Base-by-base conservation (phyloP, 2,797 vertebrate genomes). In the Chelmon rostratus region DNA sequence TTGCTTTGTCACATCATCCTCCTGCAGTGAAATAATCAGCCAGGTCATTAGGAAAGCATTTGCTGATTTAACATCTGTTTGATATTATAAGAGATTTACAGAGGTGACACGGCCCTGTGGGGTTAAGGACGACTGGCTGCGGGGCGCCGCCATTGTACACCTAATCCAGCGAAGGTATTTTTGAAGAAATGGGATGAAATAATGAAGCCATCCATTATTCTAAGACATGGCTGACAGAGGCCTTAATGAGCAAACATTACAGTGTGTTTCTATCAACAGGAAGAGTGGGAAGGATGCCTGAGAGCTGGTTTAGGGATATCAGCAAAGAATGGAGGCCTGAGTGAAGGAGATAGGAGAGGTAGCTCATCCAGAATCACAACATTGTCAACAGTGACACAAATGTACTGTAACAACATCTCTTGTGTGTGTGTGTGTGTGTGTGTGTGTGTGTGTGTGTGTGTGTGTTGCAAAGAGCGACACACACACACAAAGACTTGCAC, bases 11-110 rank as follows among this genome's bases (percentile, higher is more conserved):
- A 23, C 16, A 58, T 56, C n/a, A 61, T 73, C 15, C 16, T 66
- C 15, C 61, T 42, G 44, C 38, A 11, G 50, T 75, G 66, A 79
- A 28, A 77, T 68, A 69, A 84, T 73, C 61, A 69, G 25, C 46
- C 11, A 25, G 67, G 38, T 50, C 62, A 77, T 76, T 56, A 74
- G 61, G 7, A 72, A 57, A 31, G 49, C 42, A 70, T 79, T 71
- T 57, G 54, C 56, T 50, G 40, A 74, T 68, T 56, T 21, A 75
- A 78, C 79, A 85, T 86, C 70, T 82, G 75, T 54, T 86, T 67
- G 59, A 59, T 59, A 76, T 85, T 62, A 75, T 62, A 54, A 11
- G 33, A 76, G 35, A 56, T 81, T 82, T 76, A 42, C 68, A 49
- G 68, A 65, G 70, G 54, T 59, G 70, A 78, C 53, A 28, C 33